Evolutionary conservation across 1,140 invertebrate genomes (phyloP).

Genomic region (Drosophila micromelanica): DNA sequence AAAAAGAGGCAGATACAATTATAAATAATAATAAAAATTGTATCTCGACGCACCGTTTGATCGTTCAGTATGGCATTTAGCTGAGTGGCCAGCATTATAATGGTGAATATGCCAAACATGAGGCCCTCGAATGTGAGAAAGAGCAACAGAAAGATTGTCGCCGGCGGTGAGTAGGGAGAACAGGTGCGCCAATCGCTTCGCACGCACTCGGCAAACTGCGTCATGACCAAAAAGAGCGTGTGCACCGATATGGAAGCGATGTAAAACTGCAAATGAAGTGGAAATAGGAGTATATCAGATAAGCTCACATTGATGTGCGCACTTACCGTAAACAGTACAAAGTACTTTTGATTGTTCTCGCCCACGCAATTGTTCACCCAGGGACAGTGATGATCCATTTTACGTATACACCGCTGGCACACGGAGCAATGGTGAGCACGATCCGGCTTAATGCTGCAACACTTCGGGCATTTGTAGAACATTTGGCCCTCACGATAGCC

Average conservation of each 20-base stretch:
- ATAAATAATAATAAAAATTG: neutral
- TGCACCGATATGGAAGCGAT: constrained; percentile 98
- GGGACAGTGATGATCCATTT: constrained; percentile 99
- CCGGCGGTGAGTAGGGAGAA: constrained; percentile 96
- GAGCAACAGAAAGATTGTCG: constrained; percentile 96
- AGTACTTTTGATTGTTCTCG: constrained; percentile 99
- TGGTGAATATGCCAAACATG: constrained; percentile 99
- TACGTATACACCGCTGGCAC: constrained; percentile 97
- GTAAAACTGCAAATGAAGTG: constrained; percentile 92
- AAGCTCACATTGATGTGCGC: neutral
- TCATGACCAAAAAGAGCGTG: constrained; percentile 95
- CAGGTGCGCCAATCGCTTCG: constrained; percentile 98
- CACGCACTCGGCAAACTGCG: constrained; percentile 97
- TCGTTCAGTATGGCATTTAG: constrained; percentile 99
- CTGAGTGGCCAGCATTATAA: constrained; percentile 98
- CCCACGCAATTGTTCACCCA: constrained; percentile 99
- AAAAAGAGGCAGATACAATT: constrained; percentile 58
- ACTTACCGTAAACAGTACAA: constrained; percentile 99
- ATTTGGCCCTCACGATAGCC: constrained; percentile 96
- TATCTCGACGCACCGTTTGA: constrained; percentile 92
- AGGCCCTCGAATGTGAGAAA: constrained; percentile 98
- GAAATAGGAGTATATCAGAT: neutral
- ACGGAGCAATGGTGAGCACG: constrained; percentile 99
- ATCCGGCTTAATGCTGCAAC: constrained; percentile 99
- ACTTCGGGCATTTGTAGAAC: constrained; percentile 99